Percentiles rank a stretch among this genome's conserved stretches.
phyloP scores from a whole-genome alignment of 2,113 vertebrate species.

The Hemichromis elongatus region DNA sequence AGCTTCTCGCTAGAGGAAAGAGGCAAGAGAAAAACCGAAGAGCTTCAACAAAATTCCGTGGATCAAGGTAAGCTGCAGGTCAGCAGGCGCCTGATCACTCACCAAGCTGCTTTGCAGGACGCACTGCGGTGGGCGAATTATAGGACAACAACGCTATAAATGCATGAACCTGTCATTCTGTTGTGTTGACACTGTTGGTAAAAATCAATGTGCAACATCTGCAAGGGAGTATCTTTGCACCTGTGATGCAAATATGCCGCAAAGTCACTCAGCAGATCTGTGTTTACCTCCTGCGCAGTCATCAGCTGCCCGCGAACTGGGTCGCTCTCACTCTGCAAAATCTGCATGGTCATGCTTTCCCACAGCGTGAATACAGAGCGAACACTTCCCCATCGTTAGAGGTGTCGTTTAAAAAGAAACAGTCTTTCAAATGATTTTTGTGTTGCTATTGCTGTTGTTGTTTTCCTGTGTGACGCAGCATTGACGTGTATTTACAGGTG shows the following conservation, averaged over 20 bases:
- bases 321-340: constrained; percentile 27
- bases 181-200: not conserved
- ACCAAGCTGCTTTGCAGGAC: not conserved
- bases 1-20: not conserved
- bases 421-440: not conserved
- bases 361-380: not conserved
- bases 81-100: not conserved
- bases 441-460: not conserved
- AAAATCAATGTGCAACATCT: not conserved
- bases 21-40: not conserved
- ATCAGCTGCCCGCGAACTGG: constrained; percentile 35
- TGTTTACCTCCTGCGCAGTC: constrained; percentile 50
- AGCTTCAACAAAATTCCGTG: not conserved
- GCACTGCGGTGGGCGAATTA: not conserved
- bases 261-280: constrained; percentile 46
- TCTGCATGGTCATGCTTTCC: constrained; percentile 49
- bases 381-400: not conserved
- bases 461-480: not conserved
- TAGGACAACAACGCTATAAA: not conserved
- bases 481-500: not conserved
- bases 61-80: constrained; percentile 29
- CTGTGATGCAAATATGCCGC: constrained; percentile 36
- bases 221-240: not conserved
- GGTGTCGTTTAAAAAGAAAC: not conserved
- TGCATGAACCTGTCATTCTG: not conserved